Evolutionary conservation across 2,888 invertebrate species (phyloP), one percentile per base, ranked within the genome.

Genomic region (Cerceris ruficornis): DNA sequence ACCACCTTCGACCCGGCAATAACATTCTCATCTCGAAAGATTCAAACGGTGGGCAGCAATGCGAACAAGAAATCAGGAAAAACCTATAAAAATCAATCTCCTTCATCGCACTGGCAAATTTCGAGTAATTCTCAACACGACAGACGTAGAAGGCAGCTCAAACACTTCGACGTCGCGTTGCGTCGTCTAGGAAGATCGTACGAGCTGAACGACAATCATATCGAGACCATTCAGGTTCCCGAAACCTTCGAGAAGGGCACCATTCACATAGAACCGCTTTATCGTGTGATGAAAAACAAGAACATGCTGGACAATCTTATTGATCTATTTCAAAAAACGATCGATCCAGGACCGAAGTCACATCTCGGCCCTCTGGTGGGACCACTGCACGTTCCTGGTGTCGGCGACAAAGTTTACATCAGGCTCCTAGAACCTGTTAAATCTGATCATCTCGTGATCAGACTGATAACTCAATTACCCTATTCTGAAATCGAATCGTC

Each of bases 321-420:
- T 0, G 80, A 87, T 1, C 46, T 83, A 49, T 1, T 89, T 0
- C 61, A 14, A 0, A 68, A 78, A 0, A 55, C 81, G 1, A 42
- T 87, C 11, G 72, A 83, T n/a, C n/a, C n/a, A n/a, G n/a, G n/a
- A 5, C 80, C 84, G 0, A 15, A 77, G 4, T 78, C 81, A 13
- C 76, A 69, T 7, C 42, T 74, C 2, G 87, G 86, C 0, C 84
- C 85, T 6, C 61, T 89, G 9, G 85, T 91, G 6, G 89, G 90
- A 0, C 90, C 90, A 0, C 79, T 91, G 0, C 59, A 85, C 2
- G 70, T 91, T 4, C 89, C 90, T 0, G 88, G 90, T 0, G 41
- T 88, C 1, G 82, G 81, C 0, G 85, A 86, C 5, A 83, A 87
- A n/a, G 86, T 91, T 0, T 90, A 83, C 57, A 80, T 91, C 17